Base-by-base conservation (phyloP, 2,888 invertebrate genomes). In the Theodoxus fluviatilis region DNA sequence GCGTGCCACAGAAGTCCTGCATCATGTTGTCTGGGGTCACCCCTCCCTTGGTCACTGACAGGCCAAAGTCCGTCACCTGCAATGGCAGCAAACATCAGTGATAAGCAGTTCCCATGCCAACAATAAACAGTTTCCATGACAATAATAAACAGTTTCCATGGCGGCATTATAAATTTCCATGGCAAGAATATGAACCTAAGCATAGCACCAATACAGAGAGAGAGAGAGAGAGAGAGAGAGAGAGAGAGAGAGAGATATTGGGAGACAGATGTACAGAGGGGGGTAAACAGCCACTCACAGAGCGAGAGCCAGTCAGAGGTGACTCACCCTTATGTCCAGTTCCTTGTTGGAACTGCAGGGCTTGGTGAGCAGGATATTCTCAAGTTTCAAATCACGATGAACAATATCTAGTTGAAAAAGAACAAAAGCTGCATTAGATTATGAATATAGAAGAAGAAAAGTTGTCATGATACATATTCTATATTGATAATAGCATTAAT, bases 41-140 rank as follows among this genome's bases (percentile, higher is more conserved):
- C 3, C 90, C 89, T 40, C 84, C 85, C 81, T 89, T 89, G 49
- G 90, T 88, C 47, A 89, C 88, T 73, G 90, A 90, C 73, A 91
- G 82, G 22, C 91, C 90, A 83, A 91, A 91, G 84, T 91, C 91
- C 47, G 89, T 89, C 61, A 91, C 85, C 88, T 90, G 75, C 0
- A 76, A 73, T 31, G 25, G 47, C 22, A 35, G n/a, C 66, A 66
- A 43, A 33, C 18, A 22, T 3, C 12, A 57, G 12, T 1, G 22
- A 22, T 57, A n/a, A n/a, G n/a, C n/a, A n/a, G n/a, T n/a, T n/a
- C n/a, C n/a, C n/a, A n/a, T n/a, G n/a, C n/a, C n/a, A n/a, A n/a
- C n/a, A n/a, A n/a, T n/a, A n/a, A n/a, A n/a, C n/a, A n/a, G n/a
- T n/a, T n/a, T n/a, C n/a, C n/a, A n/a, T n/a, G n/a, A n/a, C n/a